These are phyloP conservation scores for Austrolebias charrua DNA, from an alignment of 2,797 vertebrate species.

Conservation along the genomic window DNA sequence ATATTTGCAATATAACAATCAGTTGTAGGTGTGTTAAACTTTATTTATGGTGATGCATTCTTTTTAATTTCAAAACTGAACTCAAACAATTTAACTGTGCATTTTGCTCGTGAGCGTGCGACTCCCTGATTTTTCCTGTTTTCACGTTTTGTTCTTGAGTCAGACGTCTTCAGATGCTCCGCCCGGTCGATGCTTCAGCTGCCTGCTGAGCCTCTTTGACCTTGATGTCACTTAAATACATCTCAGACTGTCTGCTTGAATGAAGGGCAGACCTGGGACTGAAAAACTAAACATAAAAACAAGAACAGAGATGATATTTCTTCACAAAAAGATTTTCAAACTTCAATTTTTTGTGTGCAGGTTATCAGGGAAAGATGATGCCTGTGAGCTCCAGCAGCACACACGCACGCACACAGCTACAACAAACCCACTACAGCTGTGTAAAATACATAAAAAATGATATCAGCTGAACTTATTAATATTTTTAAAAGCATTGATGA, in stretches of 20 bases:
- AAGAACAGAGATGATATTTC: slow-evolving; percentile 1
- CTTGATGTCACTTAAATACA: slow-evolving; percentile 53
- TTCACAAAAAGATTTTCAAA: background rate
- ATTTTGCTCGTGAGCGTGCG: background rate
- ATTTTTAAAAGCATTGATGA: too few relatives aligned
- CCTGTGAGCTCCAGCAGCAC: too few relatives aligned
- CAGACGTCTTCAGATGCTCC: slow-evolving; percentile 17
- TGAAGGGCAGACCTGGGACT: slow-evolving; percentile 7
- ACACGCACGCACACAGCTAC: too few relatives aligned
- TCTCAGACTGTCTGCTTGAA: slow-evolving; percentile 21
- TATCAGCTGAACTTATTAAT: too few relatives aligned
- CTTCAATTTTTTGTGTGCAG: too few relatives aligned
- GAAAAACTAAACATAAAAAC: background rate
- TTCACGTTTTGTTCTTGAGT: slow-evolving; percentile 4
- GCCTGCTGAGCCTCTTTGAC: slow-evolving; percentile 61
- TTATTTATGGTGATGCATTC: background rate
- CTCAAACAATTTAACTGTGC: background rate
- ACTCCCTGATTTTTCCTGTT: background rate
- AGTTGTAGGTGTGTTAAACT: too few relatives aligned
- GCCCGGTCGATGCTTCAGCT: slow-evolving; percentile 44
- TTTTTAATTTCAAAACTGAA: background rate
- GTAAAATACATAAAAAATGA: too few relatives aligned
- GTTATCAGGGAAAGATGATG: too few relatives aligned
- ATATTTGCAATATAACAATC: too few relatives aligned
- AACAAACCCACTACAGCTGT: too few relatives aligned